These are phyloP conservation scores for Dermatemys mawii DNA, from an alignment of 2,113 vertebrate genomes.

Conservation along the genomic window DNA sequence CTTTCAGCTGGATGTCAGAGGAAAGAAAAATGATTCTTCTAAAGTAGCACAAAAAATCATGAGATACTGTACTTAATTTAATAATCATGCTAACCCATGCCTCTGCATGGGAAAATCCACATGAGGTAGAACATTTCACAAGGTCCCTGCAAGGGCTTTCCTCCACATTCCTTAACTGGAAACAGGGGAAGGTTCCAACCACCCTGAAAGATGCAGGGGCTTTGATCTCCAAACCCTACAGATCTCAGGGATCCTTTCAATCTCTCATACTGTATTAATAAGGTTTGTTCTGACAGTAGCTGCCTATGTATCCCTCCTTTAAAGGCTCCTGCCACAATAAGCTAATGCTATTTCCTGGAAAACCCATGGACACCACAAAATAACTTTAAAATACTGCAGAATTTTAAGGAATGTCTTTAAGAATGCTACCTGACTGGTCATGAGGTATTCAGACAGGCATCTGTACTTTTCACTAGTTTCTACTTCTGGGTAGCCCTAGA, in stretches of 20 bases:
- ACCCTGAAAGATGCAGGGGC: background rate
- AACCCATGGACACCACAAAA: background rate
- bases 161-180: background rate
- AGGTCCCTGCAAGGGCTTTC: background rate
- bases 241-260: background rate
- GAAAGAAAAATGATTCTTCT: background rate
- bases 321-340: background rate
- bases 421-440: background rate
- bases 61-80: background rate
- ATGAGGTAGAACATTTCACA: background rate
- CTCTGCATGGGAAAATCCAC: background rate
- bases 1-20: background rate
- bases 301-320: background rate
- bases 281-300: background rate
- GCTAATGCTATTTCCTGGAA: background rate
- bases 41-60: background rate
- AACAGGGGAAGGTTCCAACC: background rate
- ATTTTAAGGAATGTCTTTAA: background rate
- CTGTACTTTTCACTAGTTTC: background rate
- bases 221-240: background rate
- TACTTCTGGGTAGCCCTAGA: background rate
- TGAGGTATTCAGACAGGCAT: background rate
- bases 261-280: background rate
- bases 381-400: background rate
- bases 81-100: background rate